Evolutionary conservation across 2,797 vertebrate species (phyloP), one percentile per base, ranked within the genome.

Genomic region (Rhabdomys pumilio): DNA sequence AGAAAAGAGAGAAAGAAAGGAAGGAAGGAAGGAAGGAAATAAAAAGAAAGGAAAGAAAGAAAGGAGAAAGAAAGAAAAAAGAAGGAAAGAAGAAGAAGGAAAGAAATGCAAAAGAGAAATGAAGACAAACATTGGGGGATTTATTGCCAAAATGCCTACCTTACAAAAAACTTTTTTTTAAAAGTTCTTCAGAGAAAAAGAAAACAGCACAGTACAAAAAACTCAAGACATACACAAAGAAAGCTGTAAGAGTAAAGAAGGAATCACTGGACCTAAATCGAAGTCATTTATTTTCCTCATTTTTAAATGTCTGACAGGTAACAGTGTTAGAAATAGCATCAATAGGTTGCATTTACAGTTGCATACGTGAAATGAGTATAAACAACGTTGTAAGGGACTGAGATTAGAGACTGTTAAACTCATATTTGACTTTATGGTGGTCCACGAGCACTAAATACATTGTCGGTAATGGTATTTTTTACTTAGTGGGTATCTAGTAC

Each of bases 251-350:
- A n/a, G 9, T 89, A 57, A 53, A 79, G 53, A 94, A 88, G 44
- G 24, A 89, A 92, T 86, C 89, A 72, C 29, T 76, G 8, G 67
- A 94, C 81, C 73, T 22, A 83, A 93, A 94, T 72, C 31, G 29
- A 87, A 94, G 53, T 44, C 0, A 86, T 87, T 82, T 77, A 29
- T 41, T 75, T 85, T 81, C 72, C 17, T 80, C 73, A 75, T 24
- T 95, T 72, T 82, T 87, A 91, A 88, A 44, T 87, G 29, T 9
- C 44, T 59, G 53, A 77, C 0, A 92, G 82, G 29, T 38, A 95
- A 85, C 14, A 34, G 15, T 69, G 15, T 79, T 57, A 94, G 72
- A 38, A 93, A 47, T 13, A 95, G n/a, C 3, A 93, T 53, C 34
- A 81, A 65, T 19, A 86, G 20, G 53, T 0, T 65, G 2, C 10